Base-by-base conservation (phyloP, 2,113 vertebrate species). In the Ariopsis seemanni region DNA sequence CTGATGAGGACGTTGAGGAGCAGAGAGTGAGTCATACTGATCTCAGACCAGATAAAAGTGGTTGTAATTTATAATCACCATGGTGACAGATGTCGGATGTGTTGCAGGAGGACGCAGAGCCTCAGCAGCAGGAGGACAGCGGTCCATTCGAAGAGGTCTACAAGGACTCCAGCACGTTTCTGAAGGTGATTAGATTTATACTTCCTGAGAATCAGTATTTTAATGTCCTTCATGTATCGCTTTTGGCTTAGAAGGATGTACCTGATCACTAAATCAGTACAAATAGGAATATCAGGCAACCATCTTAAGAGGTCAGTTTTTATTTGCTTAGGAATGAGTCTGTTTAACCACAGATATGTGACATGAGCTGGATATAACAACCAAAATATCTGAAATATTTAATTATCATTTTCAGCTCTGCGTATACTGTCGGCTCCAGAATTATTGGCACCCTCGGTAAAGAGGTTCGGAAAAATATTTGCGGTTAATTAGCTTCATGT, bases 141-240 rank as follows among this genome's bases (percentile, higher is more conserved):
- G 93, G 97, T 85, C 97, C 96, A 0, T 99, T 98, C 78, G 97
- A 99, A 89, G 98, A 99, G 90, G 97, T 99, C 90, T 99, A 99
- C 92, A 99, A 99, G 91, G 98, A 99, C 92, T 99, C 98, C 58
- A 99, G 98, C 92, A 99, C 98, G 50, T 99, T 99, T 83, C 96
- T 99, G 8, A 99, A 99, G 97, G 98, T 98, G 91, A 86, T 57
- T 79, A 18, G 7, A 30, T 2, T 53, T 53, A 22, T 52, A 50
- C 20, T 78, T 0, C 7, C 5, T 53, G 5, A 22, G 42, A 42
- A 42, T 71, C 27, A 5, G 4, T 69, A 34, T 30, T 69, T 69
- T 5, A 69, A 15, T 53, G 52, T 53, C 7, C 10, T 53, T 0
- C 7, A 11, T 53, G 52, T 10, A 42, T 42, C 42, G 42, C 42